phyloP scores from a whole-genome alignment of 1,140 invertebrate genomes.

The Drusus annulatus region DNA sequence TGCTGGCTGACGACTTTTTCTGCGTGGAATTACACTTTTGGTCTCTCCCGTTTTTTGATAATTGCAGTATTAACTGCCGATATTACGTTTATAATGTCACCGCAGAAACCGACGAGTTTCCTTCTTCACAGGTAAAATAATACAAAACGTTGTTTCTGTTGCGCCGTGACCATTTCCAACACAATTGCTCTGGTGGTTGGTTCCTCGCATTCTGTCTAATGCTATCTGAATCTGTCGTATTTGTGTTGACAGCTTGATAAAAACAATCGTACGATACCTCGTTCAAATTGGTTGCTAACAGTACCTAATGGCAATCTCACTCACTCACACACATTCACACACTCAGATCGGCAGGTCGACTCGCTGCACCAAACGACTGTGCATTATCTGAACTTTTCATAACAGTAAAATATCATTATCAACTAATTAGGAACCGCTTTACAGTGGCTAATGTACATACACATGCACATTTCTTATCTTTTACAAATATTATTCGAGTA shows the following conservation, averaged over 20 bases:
- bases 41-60: constrained; percentile 8
- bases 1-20: constrained; percentile 2
- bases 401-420: constrained; percentile 9
- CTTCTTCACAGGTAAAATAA: background rate
- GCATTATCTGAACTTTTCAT: background rate
- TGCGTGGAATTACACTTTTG: background rate
- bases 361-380: background rate
- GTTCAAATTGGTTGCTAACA: background rate
- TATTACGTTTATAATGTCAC: background rate
- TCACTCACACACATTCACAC: background rate
- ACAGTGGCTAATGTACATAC: constrained; percentile 2
- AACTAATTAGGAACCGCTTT: constrained; percentile 19
- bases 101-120: background rate
- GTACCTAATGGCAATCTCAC: background rate
- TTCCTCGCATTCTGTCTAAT: no score
- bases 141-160: background rate
- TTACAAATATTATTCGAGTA: constrained; percentile 19
- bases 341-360: no score
- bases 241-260: background rate
- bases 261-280: background rate
- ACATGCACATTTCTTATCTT: constrained; percentile 22
- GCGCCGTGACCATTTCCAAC: background rate
- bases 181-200: background rate
- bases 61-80: constrained; percentile 6
- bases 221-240: background rate